phyloP scores from a whole-genome alignment of 2,888 invertebrate genomes.

The Athalia rosae region DNA sequence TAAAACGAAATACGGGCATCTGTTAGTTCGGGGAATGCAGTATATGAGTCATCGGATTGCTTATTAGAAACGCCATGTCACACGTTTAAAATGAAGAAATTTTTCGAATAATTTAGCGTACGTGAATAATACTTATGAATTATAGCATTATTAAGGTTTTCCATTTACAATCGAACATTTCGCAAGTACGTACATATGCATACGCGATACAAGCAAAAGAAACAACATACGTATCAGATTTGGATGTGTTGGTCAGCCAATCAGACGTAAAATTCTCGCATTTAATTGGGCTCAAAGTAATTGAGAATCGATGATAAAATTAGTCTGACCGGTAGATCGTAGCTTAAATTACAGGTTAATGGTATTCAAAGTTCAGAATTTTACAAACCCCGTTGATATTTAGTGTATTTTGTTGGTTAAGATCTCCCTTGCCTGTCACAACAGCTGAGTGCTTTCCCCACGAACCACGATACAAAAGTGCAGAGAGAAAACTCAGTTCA shows the following conservation, averaged over 20 bases:
- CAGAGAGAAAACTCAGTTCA: constrained; percentile 5
- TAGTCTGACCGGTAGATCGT: neutral
- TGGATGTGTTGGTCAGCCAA: constrained; percentile 22
- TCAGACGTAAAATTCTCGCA: constrained; percentile 28
- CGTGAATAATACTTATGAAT: neutral
- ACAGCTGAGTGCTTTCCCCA: constrained; percentile 44
- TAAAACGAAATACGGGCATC: constrained; percentile 14
- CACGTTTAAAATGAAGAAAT: neutral
- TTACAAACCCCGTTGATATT: constrained; percentile 49
- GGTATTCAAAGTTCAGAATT: constrained; percentile 5
- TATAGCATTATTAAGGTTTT: constrained; percentile 27
- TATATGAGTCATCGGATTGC: constrained; percentile 32
- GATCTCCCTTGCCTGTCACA: constrained; percentile 45
- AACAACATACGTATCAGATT: constrained; percentile 28
- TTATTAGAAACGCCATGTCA: constrained; percentile 39
- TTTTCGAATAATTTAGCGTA: neutral
- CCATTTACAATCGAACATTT: constrained; percentile 10
- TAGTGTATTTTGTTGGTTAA: constrained; percentile 60
- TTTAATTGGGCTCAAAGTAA: neutral
- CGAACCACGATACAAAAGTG: neutral
- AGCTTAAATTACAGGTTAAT: neutral
- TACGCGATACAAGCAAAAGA: constrained; percentile 22
- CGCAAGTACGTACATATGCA: neutral
- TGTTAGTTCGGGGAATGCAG: constrained; percentile 38
- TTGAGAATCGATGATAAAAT: neutral